Evolutionary conservation across 2,113 vertebrate species (phyloP), one percentile per base, ranked within the genome.

Genomic region (Egretta garzetta): DNA sequence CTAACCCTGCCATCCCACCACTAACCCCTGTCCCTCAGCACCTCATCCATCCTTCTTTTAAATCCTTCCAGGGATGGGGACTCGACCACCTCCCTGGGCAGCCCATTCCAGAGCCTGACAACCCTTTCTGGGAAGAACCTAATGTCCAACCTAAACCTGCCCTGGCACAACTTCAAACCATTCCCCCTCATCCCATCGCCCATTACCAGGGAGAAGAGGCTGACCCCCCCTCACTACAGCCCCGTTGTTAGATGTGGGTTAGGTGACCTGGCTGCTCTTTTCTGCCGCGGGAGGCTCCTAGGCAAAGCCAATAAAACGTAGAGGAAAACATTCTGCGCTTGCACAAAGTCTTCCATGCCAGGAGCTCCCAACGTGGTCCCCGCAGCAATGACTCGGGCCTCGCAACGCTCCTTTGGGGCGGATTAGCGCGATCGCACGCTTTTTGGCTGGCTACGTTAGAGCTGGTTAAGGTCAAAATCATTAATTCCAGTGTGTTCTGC

Each of bases 211-310:
- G 37, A 39, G 37, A 8, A 39, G 10, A 39, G 37, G 8, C 37
- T 10, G 37, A 39, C n/a, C n/a, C n/a, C n/a, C n/a, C n/a, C n/a
- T n/a, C n/a, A n/a, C n/a, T n/a, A n/a, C 37, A 39, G 37, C 37
- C 37, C 53, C 0, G 0, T 10, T 56, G 49, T 2, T 28, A 64
- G 58, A 83, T 1, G 0, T 0, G 3, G 71, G 19, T 52, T 73
- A 82, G 88, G 72, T 73, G 80, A 80, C 58, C 32, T 50, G 41
- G 47, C 76, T 89, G 84, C 45, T 87, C 59, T 64, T 63, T 35
- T 45, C 76, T 1, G 5, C 67, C 55, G 53, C 50, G 17, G 63
- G 37, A 77, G 22, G 55, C 56, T 94, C 45, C 68, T 50, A 12
- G 8, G 80, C 30, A 49, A 92, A 90, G 64, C 33, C 37, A 60